Percentiles rank a stretch among this genome's conserved stretches.
These are phyloP conservation scores for Tribolium castaneum DNA, from an alignment of 1,140 invertebrate species.

Conservation along the genomic window DNA sequence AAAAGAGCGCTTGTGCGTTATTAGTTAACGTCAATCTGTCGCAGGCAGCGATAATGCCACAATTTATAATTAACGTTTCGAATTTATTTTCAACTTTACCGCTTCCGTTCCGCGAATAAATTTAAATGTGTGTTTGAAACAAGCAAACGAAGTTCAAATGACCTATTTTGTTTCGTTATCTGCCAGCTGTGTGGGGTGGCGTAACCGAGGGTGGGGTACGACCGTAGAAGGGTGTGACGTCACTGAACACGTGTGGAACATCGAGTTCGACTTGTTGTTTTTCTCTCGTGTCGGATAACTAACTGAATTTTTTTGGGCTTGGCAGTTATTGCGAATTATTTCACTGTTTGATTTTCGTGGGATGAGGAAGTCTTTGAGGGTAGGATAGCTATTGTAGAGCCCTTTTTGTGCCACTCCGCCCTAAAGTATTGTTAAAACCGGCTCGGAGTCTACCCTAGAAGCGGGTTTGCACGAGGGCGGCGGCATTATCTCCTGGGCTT, in stretches of 20 bases:
- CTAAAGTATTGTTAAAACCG: neutral
- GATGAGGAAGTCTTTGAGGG: neutral
- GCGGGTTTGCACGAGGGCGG: neutral
- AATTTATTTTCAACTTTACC: neutral
- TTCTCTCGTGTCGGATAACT: neutral
- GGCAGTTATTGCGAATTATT: neutral
- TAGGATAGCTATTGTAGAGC: slow-evolving; percentile 11
- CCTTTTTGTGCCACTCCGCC: slow-evolving; percentile 13
- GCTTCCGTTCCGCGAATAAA: slow-evolving; percentile 6
- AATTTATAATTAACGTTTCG: neutral
- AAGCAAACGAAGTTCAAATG: slow-evolving; percentile 1
- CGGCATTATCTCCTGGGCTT: neutral
- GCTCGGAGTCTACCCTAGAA: neutral
- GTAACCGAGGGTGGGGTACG: slow-evolving; percentile 3
- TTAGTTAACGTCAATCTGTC: neutral
- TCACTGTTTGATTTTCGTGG: neutral
- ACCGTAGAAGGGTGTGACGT: slow-evolving; percentile 48
- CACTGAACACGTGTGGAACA: slow-evolving; percentile 44
- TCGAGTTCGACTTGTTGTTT: slow-evolving; percentile 18
- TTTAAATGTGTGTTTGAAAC: neutral
- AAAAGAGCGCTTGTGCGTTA: neutral
- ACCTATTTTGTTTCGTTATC: slow-evolving; percentile 29
- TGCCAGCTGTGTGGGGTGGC: slow-evolving; percentile 26
- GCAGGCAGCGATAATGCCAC: neutral
- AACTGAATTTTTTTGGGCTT: neutral